phyloP scores from a whole-genome alignment of 2,888 invertebrate genomes.

The Eledone cirrhosa region DNA sequence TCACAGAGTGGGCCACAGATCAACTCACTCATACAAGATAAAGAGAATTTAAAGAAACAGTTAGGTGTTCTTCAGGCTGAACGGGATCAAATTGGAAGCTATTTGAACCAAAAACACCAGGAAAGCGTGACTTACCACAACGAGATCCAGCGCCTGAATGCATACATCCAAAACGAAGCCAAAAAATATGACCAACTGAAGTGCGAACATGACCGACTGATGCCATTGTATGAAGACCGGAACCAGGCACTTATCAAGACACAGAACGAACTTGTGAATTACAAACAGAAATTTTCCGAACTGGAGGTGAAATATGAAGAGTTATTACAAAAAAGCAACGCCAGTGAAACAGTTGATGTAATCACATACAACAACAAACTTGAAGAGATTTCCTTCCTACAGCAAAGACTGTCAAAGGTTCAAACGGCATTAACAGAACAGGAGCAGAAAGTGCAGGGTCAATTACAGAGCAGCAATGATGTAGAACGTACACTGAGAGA shows the following conservation, averaged over 20 bases:
- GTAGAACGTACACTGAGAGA: slow-evolving; percentile 46
- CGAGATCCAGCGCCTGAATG: slow-evolving; percentile 80
- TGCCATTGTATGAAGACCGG: slow-evolving; percentile 65
- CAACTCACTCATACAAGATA: slow-evolving; percentile 52
- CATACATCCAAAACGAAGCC: slow-evolving; percentile 46
- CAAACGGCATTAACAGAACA: slow-evolving; percentile 32
- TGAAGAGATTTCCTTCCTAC: slow-evolving; percentile 46
- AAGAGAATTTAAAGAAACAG: slow-evolving; percentile 67
- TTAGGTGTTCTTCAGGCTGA: slow-evolving; percentile 73
- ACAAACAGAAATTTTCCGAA: slow-evolving; percentile 61
- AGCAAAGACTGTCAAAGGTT: slow-evolving; percentile 38
- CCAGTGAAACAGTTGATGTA: slow-evolving; percentile 47
- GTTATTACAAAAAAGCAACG: slow-evolving; percentile 51
- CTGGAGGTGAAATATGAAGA: slow-evolving; percentile 62
- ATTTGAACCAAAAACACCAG: slow-evolving; percentile 81
- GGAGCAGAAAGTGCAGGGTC: slow-evolving; percentile 43
- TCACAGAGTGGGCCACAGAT: slow-evolving; percentile 46
- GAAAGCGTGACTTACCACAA: slow-evolving; percentile 85
- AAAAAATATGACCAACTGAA: slow-evolving; percentile 55
- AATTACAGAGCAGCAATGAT: slow-evolving; percentile 48
- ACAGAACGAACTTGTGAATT: slow-evolving; percentile 64
- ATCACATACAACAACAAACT: slow-evolving; percentile 44
- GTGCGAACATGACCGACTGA: slow-evolving; percentile 59
- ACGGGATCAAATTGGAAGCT: slow-evolving; percentile 66
- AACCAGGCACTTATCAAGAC: slow-evolving; percentile 63